Base-by-base conservation (phyloP, 2,888 invertebrate species). In the Noctua janthe region DNA sequence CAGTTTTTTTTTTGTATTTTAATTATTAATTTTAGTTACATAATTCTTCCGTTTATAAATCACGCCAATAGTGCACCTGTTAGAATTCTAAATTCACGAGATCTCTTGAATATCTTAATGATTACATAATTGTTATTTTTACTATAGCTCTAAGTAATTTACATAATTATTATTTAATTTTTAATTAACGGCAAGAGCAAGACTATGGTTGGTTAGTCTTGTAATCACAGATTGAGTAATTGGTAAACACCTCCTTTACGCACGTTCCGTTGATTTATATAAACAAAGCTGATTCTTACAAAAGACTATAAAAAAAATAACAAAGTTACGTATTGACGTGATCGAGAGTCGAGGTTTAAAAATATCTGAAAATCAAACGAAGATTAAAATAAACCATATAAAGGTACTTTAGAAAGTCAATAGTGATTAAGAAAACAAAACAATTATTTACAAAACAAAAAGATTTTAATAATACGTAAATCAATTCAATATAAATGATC, bases 321-420 rank as follows among this genome's bases (percentile, higher is more conserved):
- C 10, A 23, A 66, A 29, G 15, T 10, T 10, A 69, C 15, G 23
- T 39, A 59, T 2, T 66, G 4, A 43, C 47, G 1, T 47, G 47
- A 15, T 76, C 15, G 35, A 54, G 2, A 15, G 0, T 29, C 29
- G 54, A 47, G 62, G 3, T 39, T 62, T 23, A 74, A 56, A 71
- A 62, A 62, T 39, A 70, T 35, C 35, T 20, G 11, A 29, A n/a
- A 59, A 39, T 11, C 54, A 47, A 77, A 66, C 39, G 11, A 66
- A 66, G 5, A 76, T 47, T 62, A 49, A 81, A 83, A n/a, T 20
- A 54, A 20, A 54, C 23, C 17, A 20, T 64, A 20, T 15, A 67
- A 51, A 80, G 39, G 29, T 49, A 80, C 39, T 56, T 43, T 67
- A 15, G 80, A 82, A 82, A 80, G 56, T 35, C 10, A 29, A 56